Conservation (phyloP, 2,888 invertebrate genomes). For the Caenorhabditis virilis region DNA sequence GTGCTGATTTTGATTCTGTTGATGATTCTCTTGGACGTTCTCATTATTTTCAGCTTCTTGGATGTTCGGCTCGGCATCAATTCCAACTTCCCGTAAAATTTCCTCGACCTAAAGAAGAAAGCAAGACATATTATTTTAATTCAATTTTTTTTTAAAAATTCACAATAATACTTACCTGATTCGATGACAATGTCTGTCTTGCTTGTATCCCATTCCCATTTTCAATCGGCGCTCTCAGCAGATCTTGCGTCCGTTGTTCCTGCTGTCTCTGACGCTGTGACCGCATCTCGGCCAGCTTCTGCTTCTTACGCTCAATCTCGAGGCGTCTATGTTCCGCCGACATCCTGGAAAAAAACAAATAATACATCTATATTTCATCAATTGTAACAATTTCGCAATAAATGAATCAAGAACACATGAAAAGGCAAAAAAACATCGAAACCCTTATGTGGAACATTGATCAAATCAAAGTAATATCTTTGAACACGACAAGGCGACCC, state of each 20-base stretch:
- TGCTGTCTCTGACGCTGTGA: slow-evolving; percentile 27
- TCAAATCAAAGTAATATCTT: neutral
- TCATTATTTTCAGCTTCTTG: slow-evolving; percentile 18
- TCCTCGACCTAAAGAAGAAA: slow-evolving; percentile 26
- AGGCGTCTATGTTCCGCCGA: slow-evolving; percentile 21
- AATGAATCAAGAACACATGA: neutral
- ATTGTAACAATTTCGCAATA: neutral
- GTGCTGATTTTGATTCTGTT: neutral
- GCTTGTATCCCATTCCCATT: slow-evolving; percentile 10
- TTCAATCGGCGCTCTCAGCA: slow-evolving; percentile 15
- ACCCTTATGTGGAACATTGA: too few relatives aligned
- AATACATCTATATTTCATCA: slow-evolving; percentile 1
- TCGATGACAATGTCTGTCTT: slow-evolving; percentile 17
- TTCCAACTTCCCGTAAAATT: slow-evolving; percentile 45
- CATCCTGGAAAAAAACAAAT: slow-evolving; percentile 1
- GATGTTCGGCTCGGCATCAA: slow-evolving; percentile 18
- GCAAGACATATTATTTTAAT: neutral
- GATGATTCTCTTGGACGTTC: slow-evolving; percentile 9
- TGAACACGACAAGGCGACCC: neutral
- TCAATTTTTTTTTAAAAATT: neutral
- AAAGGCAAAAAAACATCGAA: neutral
- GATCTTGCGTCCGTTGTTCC: slow-evolving; percentile 28
- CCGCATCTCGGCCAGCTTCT: slow-evolving; percentile 47
- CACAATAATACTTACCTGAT: slow-evolving; percentile 11
- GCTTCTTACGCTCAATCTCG: slow-evolving; percentile 58